Evolutionary conservation across 1,140 invertebrate genomes (phyloP), one percentile per base, ranked within the genome.

Genomic region (Campodea augens): DNA sequence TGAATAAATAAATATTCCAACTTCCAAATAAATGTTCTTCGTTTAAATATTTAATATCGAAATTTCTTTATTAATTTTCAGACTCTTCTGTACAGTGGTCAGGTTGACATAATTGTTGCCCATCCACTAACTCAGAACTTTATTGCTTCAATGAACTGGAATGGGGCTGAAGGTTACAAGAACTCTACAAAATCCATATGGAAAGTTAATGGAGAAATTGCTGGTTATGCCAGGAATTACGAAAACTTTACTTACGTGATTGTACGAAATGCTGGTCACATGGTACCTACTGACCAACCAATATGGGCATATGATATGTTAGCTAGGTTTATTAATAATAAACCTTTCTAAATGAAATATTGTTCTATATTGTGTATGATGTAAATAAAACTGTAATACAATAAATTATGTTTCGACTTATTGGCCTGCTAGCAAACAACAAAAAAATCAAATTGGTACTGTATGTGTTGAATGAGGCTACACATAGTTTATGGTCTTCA

Each of bases 21-120:
- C n/a, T n/a, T n/a, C n/a, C n/a, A n/a, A n/a, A n/a, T n/a, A n/a
- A n/a, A n/a, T n/a, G n/a, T n/a, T n/a, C n/a, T n/a, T n/a, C n/a
- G n/a, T n/a, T n/a, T n/a, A n/a, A n/a, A n/a, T n/a, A n/a, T n/a
- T n/a, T n/a, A n/a, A n/a, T n/a, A n/a, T n/a, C n/a, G n/a, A n/a
- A n/a, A n/a, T n/a, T n/a, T n/a, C n/a, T n/a, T n/a, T n/a, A n/a
- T n/a, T n/a, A n/a, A n/a, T n/a, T n/a, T n/a, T n/a, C n/a, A n/a
- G n/a, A n/a, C n/a, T 3, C 62, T 81, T 4, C 68, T 81, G 41
- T 90, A 87, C 57, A 86, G 75, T 55, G 85, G 85, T 0, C 82
- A 88, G 55, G 55, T 89, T 25, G 85, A 90, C 56, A 77, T 90
- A 15, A 84, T 88, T 52, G 76, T 86, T 2, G 76, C 82, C 1